Base-by-base conservation (phyloP, 2,888 invertebrate species). In the Odontomyia ornata region DNA sequence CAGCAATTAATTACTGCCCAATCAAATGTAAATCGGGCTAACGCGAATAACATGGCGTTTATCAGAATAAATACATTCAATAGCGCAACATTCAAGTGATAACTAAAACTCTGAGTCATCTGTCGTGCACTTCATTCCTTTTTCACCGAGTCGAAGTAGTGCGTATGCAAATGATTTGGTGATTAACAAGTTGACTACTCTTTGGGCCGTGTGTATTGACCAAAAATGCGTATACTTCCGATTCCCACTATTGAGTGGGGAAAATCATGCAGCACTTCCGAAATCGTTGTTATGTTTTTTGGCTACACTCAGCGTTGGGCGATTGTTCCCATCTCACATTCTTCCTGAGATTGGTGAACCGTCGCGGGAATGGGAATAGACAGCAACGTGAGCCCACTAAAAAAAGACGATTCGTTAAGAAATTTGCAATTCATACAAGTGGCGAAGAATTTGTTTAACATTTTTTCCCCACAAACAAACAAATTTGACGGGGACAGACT, bases 131-230 rank as follows among this genome's bases (percentile, higher is more conserved):
- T 69, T 69, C 69, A 67, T 11, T 67, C 36, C 46, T 36, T 67
- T 43, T 67, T 23, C 64, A 46, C 7, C 67, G 25, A 23, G 30
- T 25, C 23, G 25, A 47, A 46, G 23, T 46, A 69, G 47, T 69
- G 69, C 69, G 69, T 69, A 69, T 69, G 69, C 69, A 69, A 69
- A 69, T 46, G 15, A 69, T 23, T 69, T 69, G 46, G 13, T 30
- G 47, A 69, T 65, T 65, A n/a, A n/a, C 21, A 60, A 60, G 21
- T 25, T 60, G 52, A 52, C 52, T 52, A 13, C 5, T 9, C 52
- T 52, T 4, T 52, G 9, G 52, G 4, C 52, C 4, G 15, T 15
- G 15, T 52, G 52, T 15, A 13, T 52, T 52, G 13, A 15, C 52
- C 3, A 15, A 15, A 52, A 52, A 52, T 52, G 18, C 15, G 52